phyloP scores from a whole-genome alignment of 2,888 invertebrate genomes.

The Empis stercorea region DNA sequence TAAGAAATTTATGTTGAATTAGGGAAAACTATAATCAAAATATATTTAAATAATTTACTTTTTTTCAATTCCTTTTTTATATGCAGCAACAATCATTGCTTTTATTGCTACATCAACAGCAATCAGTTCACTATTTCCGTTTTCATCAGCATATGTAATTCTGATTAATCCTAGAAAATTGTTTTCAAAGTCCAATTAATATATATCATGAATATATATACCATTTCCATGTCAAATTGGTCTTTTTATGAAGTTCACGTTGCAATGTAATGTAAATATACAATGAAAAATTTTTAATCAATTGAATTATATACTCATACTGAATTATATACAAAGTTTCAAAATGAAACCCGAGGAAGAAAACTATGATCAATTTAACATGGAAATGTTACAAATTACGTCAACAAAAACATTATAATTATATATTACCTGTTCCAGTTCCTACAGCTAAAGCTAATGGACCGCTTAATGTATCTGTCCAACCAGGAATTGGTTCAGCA shows the following conservation, averaged over 20 bases:
- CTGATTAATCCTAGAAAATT: constrained; percentile 64
- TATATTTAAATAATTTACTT: background rate
- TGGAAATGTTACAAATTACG: no score
- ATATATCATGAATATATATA: no score
- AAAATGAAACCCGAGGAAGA: no score
- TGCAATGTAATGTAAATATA: no score
- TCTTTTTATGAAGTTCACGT: no score
- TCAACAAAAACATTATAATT: no score
- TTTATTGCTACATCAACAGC: constrained; percentile 72
- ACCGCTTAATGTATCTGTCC: constrained; percentile 89
- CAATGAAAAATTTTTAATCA: no score
- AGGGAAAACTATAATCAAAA: background rate
- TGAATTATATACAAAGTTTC: no score
- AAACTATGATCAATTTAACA: no score
- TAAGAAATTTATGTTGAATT: background rate
- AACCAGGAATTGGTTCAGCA: constrained; percentile 56
- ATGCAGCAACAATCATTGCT: constrained; percentile 53
- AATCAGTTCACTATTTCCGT: constrained; percentile 56
- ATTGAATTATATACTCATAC: no score
- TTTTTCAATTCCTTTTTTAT: constrained; percentile 44
- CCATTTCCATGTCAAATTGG: no score
- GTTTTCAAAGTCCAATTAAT: no score
- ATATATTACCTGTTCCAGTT: constrained; percentile 45
- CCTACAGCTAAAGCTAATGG: constrained; percentile 63
- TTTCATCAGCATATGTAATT: constrained; percentile 47